A percentile compares a stretch with the other conserved stretches of the same genome.
phyloP scores from a whole-genome alignment of 2,888 invertebrate species.

The Athalia rosae region DNA sequence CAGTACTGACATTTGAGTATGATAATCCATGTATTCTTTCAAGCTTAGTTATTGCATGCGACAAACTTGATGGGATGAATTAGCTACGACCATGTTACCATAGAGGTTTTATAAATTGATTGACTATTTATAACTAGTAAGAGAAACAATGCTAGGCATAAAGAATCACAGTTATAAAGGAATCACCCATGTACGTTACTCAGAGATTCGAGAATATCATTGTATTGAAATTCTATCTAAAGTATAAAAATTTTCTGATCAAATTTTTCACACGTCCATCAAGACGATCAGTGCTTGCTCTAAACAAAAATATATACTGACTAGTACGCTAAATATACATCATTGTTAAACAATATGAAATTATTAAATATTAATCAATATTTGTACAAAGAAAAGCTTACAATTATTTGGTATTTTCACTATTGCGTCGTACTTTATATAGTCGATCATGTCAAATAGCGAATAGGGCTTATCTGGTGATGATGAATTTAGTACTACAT shows the following conservation, averaged over 20 bases:
- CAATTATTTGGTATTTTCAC: constrained; percentile 58
- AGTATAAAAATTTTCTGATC: constrained; percentile 11
- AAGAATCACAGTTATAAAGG: too few species aligned
- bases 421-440: constrained; percentile 48
- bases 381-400: constrained; percentile 49
- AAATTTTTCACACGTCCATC: constrained; percentile 19
- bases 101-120: too few species aligned
- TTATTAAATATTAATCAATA: constrained; percentile 43
- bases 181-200: too few species aligned
- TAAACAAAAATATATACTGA: constrained; percentile 35
- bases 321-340: constrained; percentile 43
- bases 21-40: too few species aligned
- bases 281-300: not conserved
- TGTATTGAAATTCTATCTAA: constrained; percentile 19
- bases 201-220: too few species aligned
- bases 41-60: too few species aligned
- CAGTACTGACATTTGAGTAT: too few species aligned
- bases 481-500: constrained; percentile 5
- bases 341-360: constrained; percentile 29
- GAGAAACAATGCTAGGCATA: too few species aligned
- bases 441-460: constrained; percentile 39
- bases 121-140: too few species aligned
- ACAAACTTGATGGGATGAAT: too few species aligned
- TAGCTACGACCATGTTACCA: too few species aligned
- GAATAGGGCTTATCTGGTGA: constrained; percentile 25